Percentiles rank a stretch among this genome's conserved stretches.
phyloP scores from a whole-genome alignment of 2,113 vertebrate genomes.

The Piaya cayana region DNA sequence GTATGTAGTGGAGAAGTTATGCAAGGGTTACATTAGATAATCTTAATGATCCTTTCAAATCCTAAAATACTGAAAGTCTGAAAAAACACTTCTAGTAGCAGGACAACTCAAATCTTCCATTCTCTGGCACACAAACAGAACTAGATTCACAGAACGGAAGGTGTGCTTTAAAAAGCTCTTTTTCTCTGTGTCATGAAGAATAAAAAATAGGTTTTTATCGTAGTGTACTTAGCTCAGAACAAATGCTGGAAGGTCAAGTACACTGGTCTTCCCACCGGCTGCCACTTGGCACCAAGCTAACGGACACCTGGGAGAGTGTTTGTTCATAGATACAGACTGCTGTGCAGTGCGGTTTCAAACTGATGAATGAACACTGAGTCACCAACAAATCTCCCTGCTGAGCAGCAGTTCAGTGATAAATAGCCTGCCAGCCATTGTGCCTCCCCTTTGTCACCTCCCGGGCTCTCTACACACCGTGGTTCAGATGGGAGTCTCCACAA shows the following conservation, averaged over 20 bases:
- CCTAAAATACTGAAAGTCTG: not conserved
- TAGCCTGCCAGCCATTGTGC: not conserved
- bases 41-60: not conserved
- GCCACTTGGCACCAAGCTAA: not conserved
- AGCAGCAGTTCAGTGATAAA: constrained; percentile 35
- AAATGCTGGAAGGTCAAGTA: not conserved
- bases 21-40: not conserved
- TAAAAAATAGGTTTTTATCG: not conserved
- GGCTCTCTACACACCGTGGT: not conserved
- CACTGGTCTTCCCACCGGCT: not conserved
- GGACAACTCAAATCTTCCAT: not conserved
- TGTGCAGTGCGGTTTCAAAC: not conserved
- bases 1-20: not conserved
- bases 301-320: not conserved
- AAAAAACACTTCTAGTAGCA: not conserved
- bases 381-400: not conserved
- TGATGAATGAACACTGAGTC: not conserved
- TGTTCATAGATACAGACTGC: not conserved
- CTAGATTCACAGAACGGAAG: not conserved
- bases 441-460: not conserved
- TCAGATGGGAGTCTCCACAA: not conserved
- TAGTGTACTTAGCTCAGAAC: not conserved
- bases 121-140: not conserved
- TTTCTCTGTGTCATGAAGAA: not conserved
- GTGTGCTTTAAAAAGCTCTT: not conserved